Evolutionary conservation across 2,797 vertebrate species (phyloP).

Genomic region (Coendou prehensilis): DNA sequence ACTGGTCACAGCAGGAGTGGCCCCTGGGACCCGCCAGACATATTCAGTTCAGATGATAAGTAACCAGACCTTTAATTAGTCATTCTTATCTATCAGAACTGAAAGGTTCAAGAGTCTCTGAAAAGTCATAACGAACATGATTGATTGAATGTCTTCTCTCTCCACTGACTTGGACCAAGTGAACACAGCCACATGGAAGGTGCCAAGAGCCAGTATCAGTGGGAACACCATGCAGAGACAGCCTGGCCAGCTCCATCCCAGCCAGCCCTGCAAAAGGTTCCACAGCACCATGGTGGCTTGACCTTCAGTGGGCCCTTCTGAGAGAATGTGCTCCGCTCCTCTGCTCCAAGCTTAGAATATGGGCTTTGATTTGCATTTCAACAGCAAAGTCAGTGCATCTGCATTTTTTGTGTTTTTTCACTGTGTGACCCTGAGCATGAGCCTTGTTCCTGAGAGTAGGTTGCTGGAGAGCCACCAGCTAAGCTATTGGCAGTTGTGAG

Average conservation of each 20-base stretch:
- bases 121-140: not conserved
- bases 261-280: not conserved
- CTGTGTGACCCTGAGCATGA: not conserved
- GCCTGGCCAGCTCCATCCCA: too few relatives aligned
- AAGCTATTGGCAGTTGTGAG: not conserved
- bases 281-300: fast-evolving
- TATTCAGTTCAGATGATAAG: not conserved
- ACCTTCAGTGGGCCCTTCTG: not conserved
- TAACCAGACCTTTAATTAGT: not conserved
- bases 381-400: not conserved
- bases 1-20: fast-evolving
- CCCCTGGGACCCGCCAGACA: not conserved
- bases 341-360: not conserved
- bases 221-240: not conserved
- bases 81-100: not conserved
- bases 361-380: not conserved
- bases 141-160: not conserved
- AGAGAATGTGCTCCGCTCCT: not conserved
- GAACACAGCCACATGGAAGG: not conserved
- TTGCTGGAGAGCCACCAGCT: not conserved
- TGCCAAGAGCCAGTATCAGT: not conserved
- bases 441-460: not conserved
- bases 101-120: not conserved
- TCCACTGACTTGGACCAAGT: not conserved
- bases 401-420: not conserved